These are phyloP conservation scores for Ptilorrhoa leucosticta DNA, from an alignment of 2,113 vertebrate genomes.

Conservation along the genomic window DNA sequence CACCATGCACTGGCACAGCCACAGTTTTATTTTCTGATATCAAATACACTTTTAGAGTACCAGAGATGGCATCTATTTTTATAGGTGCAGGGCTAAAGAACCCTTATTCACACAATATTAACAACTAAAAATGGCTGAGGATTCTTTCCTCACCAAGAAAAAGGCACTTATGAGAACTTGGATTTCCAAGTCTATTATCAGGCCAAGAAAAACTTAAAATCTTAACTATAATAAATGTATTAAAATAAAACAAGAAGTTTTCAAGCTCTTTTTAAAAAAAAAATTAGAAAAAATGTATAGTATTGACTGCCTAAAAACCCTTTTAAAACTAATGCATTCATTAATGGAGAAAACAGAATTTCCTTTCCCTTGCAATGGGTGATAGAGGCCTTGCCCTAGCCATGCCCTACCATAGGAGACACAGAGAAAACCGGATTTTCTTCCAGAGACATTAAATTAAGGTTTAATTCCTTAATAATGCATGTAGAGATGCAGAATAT, in stretches of 20 bases:
- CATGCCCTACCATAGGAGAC: neutral
- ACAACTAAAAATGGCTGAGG: neutral
- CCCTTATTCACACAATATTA: neutral
- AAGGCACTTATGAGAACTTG: neutral
- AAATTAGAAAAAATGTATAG: neutral
- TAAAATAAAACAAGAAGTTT: neutral
- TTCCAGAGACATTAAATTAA: neutral
- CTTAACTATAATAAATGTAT: neutral
- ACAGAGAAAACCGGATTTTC: neutral
- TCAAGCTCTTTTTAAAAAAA: no score
- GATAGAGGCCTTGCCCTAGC: neutral
- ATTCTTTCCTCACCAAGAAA: neutral
- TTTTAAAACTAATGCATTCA: neutral
- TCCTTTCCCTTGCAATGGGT: neutral
- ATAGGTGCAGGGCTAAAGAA: neutral
- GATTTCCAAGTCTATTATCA: neutral
- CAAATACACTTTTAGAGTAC: neutral
- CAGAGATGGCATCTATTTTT: neutral
- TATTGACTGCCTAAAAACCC: neutral
- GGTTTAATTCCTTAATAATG: neutral
- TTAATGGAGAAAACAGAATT: neutral
- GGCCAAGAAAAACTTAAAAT: neutral
- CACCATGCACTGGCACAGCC: neutral
- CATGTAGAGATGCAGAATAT: neutral
- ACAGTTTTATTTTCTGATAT: neutral